Base-by-base conservation (phyloP, 1,140 invertebrate genomes). In the Drosophila bocki region DNA sequence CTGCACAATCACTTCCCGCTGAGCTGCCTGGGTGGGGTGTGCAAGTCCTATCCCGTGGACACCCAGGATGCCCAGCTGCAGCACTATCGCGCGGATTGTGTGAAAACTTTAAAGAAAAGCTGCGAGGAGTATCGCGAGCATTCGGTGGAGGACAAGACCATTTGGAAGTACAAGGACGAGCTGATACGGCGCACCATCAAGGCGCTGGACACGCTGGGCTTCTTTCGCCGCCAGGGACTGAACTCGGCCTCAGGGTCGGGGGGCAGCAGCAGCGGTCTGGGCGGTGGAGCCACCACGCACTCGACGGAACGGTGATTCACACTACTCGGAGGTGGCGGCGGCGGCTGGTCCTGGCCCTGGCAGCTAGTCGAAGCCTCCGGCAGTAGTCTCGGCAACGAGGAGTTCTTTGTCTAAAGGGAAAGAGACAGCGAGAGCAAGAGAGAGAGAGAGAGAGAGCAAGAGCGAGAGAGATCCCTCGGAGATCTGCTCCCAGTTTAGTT, bases 1-100 rank as follows among this genome's bases (percentile, higher is more conserved):
- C 94, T 99, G 41, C 97, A 98, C 94, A 99, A 98, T 93, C 98
- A 98, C 93, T 98, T 98, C 87, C 97, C 98, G 13, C 93, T 99
- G 48, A 96, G 97, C 44, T 99, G 98, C 84, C 93, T 98, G 1
- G 97, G 97, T 22, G 95, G 96, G 3, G 95, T 95, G 2, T 99
- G 98, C 92, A 97, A 97, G 17, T 97, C 97, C 26, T 98, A 97
- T 93, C 95, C 97, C 11, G 96, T 99, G 64, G 95, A 97, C 71
- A 97, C 96, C 3, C 94, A 94, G 50, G 96, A 97, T 75, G 98
- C 98, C 8, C 97, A 99, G 75, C 93, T 99, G 78, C 97, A 99
- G 91, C 98, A 99, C 92, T 99, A 99, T 93, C 95, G 98, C 33
- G 97, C 97, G 12, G 97, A 98, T 86, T 99, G 98, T 93, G 97